A percentile compares a stretch with the other conserved stretches of the same genome.
These are phyloP conservation scores for Myocastor coypus DNA, from an alignment of 2,113 vertebrate species.

Conservation along the genomic window DNA sequence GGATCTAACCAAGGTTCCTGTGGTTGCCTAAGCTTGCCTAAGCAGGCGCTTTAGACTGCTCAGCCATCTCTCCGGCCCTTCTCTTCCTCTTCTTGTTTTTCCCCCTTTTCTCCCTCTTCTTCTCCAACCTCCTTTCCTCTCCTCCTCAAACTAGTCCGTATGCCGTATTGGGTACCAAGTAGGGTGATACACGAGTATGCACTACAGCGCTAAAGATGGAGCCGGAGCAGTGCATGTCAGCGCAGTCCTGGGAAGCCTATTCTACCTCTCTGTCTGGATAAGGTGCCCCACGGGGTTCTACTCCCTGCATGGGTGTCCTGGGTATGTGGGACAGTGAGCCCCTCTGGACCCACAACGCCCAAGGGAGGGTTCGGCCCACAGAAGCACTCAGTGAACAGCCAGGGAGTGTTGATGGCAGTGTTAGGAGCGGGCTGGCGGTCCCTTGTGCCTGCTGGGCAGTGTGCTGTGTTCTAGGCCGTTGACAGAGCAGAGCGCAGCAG, in stretches of 20 bases:
- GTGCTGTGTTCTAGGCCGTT: not conserved
- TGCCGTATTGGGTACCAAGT: not conserved
- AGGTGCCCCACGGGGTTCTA: not conserved
- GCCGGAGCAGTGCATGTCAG: too few species aligned
- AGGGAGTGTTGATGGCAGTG: not conserved
- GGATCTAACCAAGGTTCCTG: too few species aligned
- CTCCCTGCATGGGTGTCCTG: not conserved
- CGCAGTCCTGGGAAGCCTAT: too few species aligned
- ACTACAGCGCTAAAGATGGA: not conserved
- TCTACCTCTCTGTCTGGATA: not conserved
- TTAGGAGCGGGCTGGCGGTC: too few species aligned
- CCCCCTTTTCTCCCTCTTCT: too few species aligned
- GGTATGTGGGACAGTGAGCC: not conserved
- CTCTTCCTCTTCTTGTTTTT: not conserved
- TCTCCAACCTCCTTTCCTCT: too few species aligned
- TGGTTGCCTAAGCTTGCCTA: too few species aligned
- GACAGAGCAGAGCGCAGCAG: too few species aligned
- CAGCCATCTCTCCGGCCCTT: not conserved
- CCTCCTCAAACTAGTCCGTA: too few species aligned
- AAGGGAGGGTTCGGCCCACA: too few species aligned
- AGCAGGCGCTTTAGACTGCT: too few species aligned
- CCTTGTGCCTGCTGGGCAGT: fast-evolving
- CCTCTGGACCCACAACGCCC: not conserved
- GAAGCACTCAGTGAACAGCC: not conserved
- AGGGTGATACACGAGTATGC: not conserved